These are phyloP conservation scores for Meiosimyza decipiens DNA, from an alignment of 2,888 invertebrate species.

Conservation along the genomic window DNA sequence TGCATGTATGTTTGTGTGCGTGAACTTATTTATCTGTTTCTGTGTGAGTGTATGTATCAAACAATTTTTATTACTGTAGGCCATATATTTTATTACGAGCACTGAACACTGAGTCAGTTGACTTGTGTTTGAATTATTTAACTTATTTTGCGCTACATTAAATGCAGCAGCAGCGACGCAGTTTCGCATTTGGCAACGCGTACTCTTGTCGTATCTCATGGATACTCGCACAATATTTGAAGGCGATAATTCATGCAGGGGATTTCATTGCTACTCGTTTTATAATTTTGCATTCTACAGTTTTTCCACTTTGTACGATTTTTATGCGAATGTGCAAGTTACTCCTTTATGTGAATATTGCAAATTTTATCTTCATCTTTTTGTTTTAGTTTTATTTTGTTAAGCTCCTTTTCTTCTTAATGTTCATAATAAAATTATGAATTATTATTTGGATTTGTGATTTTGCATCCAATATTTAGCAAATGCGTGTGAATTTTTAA, in stretches of 20 bases:
- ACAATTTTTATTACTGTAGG: conserved; percentile 38
- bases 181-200: conserved; percentile 11
- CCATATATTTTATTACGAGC: conserved; percentile 34
- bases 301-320: neutral
- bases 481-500: conserved; percentile 39
- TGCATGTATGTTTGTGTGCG: neutral
- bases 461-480: conserved; percentile 42
- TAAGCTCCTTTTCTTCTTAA: conserved; percentile 39
- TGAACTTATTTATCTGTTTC: neutral
- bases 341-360: neutral
- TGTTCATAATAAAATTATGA: conserved; percentile 48
- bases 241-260: conserved; percentile 49
- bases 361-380: neutral
- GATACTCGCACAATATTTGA: conserved; percentile 39
- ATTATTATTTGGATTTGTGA: conserved; percentile 50
- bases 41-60: too few relatives aligned
- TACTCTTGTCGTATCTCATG: conserved; percentile 6
- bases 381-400: neutral
- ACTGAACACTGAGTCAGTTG: conserved; percentile 10
- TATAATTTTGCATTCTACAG: conserved; percentile 24
- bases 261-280: conserved; percentile 38
- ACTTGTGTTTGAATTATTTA: conserved; percentile 50
- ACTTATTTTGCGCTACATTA: conserved; percentile 58
- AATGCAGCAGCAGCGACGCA: conserved; percentile 34
- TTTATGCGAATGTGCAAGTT: neutral